Percentiles rank a stretch among this genome's conserved stretches.
Conservation (phyloP, 2,888 invertebrate genomes). For the Desoria tigrina region DNA sequence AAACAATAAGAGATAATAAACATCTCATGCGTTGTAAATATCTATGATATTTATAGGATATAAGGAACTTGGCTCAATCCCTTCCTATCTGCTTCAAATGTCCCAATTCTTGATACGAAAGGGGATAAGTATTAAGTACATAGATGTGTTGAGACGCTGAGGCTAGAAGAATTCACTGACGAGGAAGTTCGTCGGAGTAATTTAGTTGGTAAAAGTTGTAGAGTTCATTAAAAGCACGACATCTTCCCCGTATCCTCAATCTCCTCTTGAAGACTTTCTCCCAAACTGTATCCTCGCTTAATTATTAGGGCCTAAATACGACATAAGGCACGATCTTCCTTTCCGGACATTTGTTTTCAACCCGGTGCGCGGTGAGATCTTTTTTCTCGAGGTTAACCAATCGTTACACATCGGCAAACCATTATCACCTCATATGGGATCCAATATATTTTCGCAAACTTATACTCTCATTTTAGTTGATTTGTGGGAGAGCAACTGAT, state of each 20-base stretch:
- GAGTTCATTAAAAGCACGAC: constrained; percentile 12
- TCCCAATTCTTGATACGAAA: no score
- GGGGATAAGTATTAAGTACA: background rate
- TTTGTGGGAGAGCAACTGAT: no score
- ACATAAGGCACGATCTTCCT: background rate
- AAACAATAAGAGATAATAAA: no score
- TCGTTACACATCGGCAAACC: no score
- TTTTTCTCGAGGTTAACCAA: no score
- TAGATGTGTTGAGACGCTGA: background rate
- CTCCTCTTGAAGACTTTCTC: background rate
- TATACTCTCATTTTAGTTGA: background rate
- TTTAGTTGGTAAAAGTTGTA: constrained; percentile 5
- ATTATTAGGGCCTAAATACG: background rate
- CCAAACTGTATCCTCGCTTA: background rate
- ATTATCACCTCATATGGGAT: no score
- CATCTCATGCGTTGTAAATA: no score
- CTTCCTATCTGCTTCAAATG: no score
- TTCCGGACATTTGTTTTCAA: no score
- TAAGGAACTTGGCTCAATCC: no score
- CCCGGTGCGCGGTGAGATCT: no score
- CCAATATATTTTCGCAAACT: background rate
- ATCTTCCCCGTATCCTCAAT: constrained; percentile 2
- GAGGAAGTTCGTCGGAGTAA: background rate
- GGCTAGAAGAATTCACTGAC: constrained; percentile 1
- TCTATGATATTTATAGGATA: no score